phyloP scores from a whole-genome alignment of 2,113 vertebrate genomes.

The Sus scrofa region T2T-Sscrofa CM000820.6:121327001-121327500 shows the following conservation, averaged over 20 bases:
- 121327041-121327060: slow-evolving; percentile 13
- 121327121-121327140: slow-evolving; percentile 69
- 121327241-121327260: slow-evolving; percentile 84
- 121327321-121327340: slow-evolving; percentile 75
- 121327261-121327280: slow-evolving; percentile 57
- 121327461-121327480: background rate
- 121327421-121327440: background rate
- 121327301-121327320: slow-evolving; percentile 83
- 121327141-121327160: slow-evolving; percentile 85
- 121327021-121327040: slow-evolving; percentile 68
- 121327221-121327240: slow-evolving; percentile 69
- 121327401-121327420: background rate
- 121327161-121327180: slow-evolving; percentile 69
- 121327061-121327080: background rate
- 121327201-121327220: slow-evolving; percentile 52
- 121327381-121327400: background rate
- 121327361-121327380: slow-evolving; percentile 46
- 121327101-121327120: slow-evolving; percentile 55
- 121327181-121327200: slow-evolving; percentile 75
- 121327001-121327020: slow-evolving; percentile 73
- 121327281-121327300: slow-evolving; percentile 88
- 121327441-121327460: background rate
- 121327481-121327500: background rate
- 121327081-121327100: slow-evolving; percentile 64
- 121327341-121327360: slow-evolving; percentile 69